Conservation (phyloP, 2,888 invertebrate species). For the Macrostomum cliftonense region DNA sequence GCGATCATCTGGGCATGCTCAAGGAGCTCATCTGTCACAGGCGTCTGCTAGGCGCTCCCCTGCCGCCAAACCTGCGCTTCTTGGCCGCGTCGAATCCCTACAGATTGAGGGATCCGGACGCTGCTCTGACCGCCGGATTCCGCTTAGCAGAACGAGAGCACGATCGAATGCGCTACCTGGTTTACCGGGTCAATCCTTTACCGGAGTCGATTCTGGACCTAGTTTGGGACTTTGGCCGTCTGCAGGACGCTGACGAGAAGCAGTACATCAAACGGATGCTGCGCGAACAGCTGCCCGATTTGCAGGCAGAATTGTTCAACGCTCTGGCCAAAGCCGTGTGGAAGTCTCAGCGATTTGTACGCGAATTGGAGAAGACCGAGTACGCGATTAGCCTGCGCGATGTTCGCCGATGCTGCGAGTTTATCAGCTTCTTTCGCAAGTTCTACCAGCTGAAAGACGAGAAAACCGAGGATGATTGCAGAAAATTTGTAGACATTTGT, state of each 20-base stretch:
- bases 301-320: conserved; percentile 2
- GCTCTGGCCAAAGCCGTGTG: neutral
- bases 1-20: conserved; percentile 8
- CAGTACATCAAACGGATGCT: conserved; percentile 16
- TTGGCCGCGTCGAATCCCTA: conserved; percentile 11
- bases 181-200: conserved; percentile 19
- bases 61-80: conserved; percentile 6
- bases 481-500: too few relatives aligned
- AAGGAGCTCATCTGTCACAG: conserved; percentile 7
- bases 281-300: neutral
- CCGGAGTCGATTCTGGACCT: conserved; percentile 19
- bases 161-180: conserved; percentile 17
- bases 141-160: conserved; percentile 15
- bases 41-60: neutral
- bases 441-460: too few relatives aligned
- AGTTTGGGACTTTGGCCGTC: conserved; percentile 20
- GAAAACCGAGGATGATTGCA: too few relatives aligned
- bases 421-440: too few relatives aligned
- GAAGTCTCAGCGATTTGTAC: conserved; percentile 12
- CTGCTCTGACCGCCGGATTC: conserved; percentile 16
- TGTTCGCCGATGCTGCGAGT: too few relatives aligned
- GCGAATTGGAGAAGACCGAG: conserved; percentile 5
- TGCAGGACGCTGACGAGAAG: conserved; percentile 16
- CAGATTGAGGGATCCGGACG: conserved; percentile 2
- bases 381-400: conserved; percentile 7